A percentile compares a stretch with the other conserved stretches of the same genome.
These are phyloP conservation scores for Drosophila bipectinata DNA, from an alignment of 1,140 invertebrate species.

Conservation along the genomic window DNA sequence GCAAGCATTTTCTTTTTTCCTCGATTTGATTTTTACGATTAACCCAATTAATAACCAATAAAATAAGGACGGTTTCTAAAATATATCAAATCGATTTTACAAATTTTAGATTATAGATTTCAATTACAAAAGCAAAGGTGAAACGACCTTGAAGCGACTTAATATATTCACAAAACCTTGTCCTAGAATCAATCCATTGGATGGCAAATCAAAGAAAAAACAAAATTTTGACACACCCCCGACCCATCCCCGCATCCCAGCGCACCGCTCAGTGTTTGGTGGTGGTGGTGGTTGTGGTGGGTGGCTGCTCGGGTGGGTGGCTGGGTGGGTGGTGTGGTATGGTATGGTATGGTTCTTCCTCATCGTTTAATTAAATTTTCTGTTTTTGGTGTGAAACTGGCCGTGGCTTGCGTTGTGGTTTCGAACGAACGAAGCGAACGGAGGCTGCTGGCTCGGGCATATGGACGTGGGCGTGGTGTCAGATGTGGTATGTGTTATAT, in stretches of 20 bases:
- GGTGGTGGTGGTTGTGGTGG: slow-evolving; percentile 42
- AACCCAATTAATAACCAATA: slow-evolving; percentile 1
- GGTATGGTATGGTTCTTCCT: slow-evolving; percentile 6
- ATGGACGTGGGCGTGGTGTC: slow-evolving; percentile 58
- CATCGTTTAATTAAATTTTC: slow-evolving; percentile 10
- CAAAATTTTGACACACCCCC: slow-evolving; percentile 25
- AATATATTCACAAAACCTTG: too few species aligned
- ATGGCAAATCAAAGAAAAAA: slow-evolving; percentile 38
- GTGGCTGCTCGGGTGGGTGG: slow-evolving; percentile 36
- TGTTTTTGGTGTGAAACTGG: slow-evolving; percentile 75
- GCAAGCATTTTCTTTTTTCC: slow-evolving; percentile 64
- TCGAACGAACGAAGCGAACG: slow-evolving; percentile 79
- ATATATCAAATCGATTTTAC: not conserved
- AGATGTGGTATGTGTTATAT: not conserved
- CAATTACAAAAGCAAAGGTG: too few species aligned
- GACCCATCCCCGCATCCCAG: slow-evolving; percentile 52
- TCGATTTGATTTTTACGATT: not conserved
- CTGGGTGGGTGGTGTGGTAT: slow-evolving; percentile 17
- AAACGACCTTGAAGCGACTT: too few species aligned
- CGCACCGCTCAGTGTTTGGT: slow-evolving; percentile 41
- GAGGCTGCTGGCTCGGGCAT: slow-evolving; percentile 70
- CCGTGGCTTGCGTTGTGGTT: slow-evolving; percentile 74
- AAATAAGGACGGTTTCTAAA: not conserved
- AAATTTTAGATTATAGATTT: not conserved
- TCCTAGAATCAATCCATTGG: not conserved